A percentile compares a stretch with the other conserved stretches of the same genome.
These are phyloP conservation scores for Ganaspis brasiliensis DNA, from an alignment of 2,888 invertebrate genomes.

Conservation along the genomic window DNA sequence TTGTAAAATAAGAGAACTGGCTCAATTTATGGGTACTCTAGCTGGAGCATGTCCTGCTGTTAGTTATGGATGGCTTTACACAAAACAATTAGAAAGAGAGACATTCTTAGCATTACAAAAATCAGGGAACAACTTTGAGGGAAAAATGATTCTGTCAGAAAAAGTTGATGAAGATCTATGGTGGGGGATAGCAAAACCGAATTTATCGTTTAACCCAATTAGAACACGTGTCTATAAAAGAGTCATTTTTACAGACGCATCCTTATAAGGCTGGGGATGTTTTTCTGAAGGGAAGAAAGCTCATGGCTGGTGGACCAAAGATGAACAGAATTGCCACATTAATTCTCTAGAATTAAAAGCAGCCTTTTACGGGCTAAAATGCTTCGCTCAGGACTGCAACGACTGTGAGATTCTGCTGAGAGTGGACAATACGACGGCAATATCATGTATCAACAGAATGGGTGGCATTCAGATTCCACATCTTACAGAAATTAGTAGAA, in stretches of 20 bases:
- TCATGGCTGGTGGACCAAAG: not conserved
- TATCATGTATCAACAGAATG: no score
- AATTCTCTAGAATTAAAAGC: no score
- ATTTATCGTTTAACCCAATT: not conserved
- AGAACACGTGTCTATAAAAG: not conserved
- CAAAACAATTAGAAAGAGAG: no score
- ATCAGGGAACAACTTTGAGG: not conserved
- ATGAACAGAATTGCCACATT: constrained; percentile 6
- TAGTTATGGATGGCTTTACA: not conserved
- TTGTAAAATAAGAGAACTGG: no score
- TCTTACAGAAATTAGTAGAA: no score
- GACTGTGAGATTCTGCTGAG: no score
- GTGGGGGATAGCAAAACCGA: not conserved
- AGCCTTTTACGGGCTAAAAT: not conserved
- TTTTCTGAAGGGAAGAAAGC: not conserved
- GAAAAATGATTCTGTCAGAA: not conserved
- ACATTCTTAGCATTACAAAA: not conserved
- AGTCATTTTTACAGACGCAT: constrained; percentile 33
- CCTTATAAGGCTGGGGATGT: constrained; percentile 26
- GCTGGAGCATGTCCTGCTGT: not conserved
- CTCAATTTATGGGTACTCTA: not conserved
- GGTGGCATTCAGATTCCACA: no score
- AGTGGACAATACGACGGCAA: constrained; percentile 22
- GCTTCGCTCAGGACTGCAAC: constrained; percentile 13
- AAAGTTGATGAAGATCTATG: not conserved